Evolutionary conservation across 2,113 vertebrate species (phyloP), one percentile per base, ranked within the genome.

Genomic region (Halichoerus grypus): DNA sequence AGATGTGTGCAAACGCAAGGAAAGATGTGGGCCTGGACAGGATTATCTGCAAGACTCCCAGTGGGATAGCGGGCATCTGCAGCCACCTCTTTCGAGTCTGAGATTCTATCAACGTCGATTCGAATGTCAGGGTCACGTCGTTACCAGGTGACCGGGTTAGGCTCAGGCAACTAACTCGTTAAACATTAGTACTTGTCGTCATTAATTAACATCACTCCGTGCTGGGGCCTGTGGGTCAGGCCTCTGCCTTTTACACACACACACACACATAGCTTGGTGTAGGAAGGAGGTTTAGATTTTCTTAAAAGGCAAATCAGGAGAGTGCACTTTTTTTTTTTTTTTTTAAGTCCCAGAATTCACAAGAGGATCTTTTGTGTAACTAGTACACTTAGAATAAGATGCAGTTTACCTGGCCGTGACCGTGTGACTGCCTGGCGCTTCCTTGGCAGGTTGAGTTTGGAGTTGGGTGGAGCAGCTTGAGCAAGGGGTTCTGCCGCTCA

Each of bases 211-310:
- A 39, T 1, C 15, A 4, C 31, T 46, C 15, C 18, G 0, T 28
- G 11, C 26, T 18, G 42, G 83, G 33, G 15, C 55, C 67, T 42
- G 2, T 0, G n/a, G 79, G 28, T 31, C 4, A 5, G 55, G 81
- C 51, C 36, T 57, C n/a, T 51, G 59, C 31, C 31, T 13, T 39
- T 82, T 4, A 7, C 18, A 21, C 57, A 36, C 1, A 2, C 3
- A 2, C 3, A 21, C 36, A 15, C 2, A 0, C 19, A 1, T 15
- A 21, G 22, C 79, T 86, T 36, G n/a, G 22, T 28, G 0, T 13
- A 61, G 88, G 49, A 55, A 39, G 39, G 26, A 59, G 5, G 31
- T 87, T 53, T 21, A 80, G 85, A 57, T 77, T 87, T 90, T 69
- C 88, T 83, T 13, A 3, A 72, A 81, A 76, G 61, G 72, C 55